A percentile compares a stretch with the other conserved stretches of the same genome.
These are phyloP conservation scores for Grammomys dolichurus DNA, from an alignment of 2,113 vertebrate genomes.

Conservation along the genomic window DNA sequence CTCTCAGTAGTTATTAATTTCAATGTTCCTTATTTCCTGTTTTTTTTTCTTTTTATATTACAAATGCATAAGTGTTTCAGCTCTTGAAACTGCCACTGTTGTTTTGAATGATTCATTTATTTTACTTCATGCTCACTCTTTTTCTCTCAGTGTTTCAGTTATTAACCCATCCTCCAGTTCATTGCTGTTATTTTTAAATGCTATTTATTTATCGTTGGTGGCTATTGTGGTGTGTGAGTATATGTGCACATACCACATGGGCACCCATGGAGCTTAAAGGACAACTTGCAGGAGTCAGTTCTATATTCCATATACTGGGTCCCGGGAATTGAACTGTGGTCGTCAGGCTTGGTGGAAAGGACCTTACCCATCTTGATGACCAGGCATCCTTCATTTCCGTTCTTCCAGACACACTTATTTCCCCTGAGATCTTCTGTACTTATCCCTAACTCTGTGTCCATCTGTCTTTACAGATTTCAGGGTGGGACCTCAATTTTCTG, in stretches of 20 bases:
- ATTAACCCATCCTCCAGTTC: neutral
- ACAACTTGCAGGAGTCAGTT: neutral
- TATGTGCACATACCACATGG: neutral
- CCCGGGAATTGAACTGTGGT: neutral
- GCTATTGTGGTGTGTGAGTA: neutral
- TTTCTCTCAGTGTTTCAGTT: neutral
- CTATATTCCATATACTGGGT: neutral
- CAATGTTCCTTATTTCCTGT: neutral
- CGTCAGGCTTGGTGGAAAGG: too few relatives aligned
- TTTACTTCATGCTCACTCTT: neutral
- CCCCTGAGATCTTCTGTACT: neutral
- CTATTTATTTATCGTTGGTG: neutral
- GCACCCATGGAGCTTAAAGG: neutral
- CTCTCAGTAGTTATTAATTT: neutral
- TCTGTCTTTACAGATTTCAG: neutral
- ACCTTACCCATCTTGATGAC: neutral
- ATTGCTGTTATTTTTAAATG: neutral
- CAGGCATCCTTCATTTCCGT: neutral
- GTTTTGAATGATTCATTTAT: neutral
- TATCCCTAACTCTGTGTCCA: neutral
- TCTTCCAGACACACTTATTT: neutral
- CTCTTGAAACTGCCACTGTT: neutral
- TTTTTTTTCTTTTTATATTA: neutral
- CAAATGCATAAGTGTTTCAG: neutral
- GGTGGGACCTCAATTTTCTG: neutral